Evolutionary conservation across 2,888 invertebrate genomes (phyloP), one percentile per base, ranked within the genome.

Genomic region (Plagodis pulveraria): DNA sequence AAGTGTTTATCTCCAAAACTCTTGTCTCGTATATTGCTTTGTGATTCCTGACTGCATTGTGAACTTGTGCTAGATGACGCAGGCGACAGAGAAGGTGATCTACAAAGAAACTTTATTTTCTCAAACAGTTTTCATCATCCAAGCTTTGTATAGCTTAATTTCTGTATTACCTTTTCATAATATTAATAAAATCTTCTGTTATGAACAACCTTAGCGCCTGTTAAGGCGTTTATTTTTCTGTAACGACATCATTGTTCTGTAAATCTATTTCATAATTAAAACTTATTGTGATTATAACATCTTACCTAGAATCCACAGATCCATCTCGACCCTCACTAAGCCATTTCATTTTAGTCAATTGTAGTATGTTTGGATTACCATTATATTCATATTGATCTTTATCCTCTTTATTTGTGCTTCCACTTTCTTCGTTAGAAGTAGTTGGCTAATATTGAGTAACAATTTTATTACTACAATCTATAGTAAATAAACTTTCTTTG

Each of bases 341-440:
- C 91, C 91, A 91, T 65, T 86, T 89, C 87, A 88, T 89, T 78
- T 86, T 87, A 0, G 90, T 91, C 42, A 90, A 66, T 68, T 86
- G 85, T 5, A 91, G 67, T 50, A 87, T 70, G 57, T 85, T 89
- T 8, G 86, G 82, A 49, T 84, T 86, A 11, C 70, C 51, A 46
- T 66, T 50, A 9, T 67, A 32, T 32, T 42, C 32, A 33, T 48
- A 9, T 63, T 59, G 12, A 66, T 33, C 22, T 66, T 7, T 7
- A 8, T 40, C 71, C 47, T 77, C 72, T 35, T 58, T 68, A 32
- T 81, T 78, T 10, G 75, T 70, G 36, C 57, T 45, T 38, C 77
- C 77, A 55, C 68, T 80, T 10, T 74, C 75, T 57, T 80, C 77
- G 9, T 59, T 58, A 47, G 70, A 73, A 44, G 73, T 70, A 5